These are phyloP conservation scores for Hippocampus comes DNA, from an alignment of 2,113 vertebrate genomes.

Conservation along the genomic window DNA sequence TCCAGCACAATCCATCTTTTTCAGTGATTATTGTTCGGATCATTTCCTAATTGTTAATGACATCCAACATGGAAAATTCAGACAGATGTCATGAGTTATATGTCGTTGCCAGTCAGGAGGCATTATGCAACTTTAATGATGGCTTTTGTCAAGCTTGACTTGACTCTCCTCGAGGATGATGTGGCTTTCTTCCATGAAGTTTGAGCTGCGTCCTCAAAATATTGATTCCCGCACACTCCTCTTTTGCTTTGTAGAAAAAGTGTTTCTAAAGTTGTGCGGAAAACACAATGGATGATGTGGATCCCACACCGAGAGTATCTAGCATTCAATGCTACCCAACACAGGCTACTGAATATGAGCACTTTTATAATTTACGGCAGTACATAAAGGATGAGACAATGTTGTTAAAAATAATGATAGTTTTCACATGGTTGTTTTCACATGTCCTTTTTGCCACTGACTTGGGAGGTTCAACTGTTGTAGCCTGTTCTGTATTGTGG, in stretches of 20 bases:
- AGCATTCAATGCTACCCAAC: conserved; percentile 24
- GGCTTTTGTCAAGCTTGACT: conserved; percentile 55
- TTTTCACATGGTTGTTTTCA: too few relatives aligned
- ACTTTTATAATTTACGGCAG: too few relatives aligned
- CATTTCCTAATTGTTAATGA: conserved; percentile 54
- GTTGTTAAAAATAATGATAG: too few relatives aligned
- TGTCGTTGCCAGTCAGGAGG: conserved; percentile 53
- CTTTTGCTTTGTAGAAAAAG: conserved; percentile 36
- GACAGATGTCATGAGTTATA: conserved; percentile 67
- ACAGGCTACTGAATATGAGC: not conserved
- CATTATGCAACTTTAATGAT: conserved; percentile 68
- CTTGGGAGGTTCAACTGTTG: too few relatives aligned
- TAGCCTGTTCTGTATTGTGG: too few relatives aligned
- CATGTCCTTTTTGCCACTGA: too few relatives aligned
- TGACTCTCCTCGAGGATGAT: conserved; percentile 23
- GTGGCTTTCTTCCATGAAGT: not conserved
- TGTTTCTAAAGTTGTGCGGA: conserved; percentile 29
- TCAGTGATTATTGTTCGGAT: conserved; percentile 40
- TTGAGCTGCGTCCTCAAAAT: conserved; percentile 39
- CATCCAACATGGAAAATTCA: conserved; percentile 53
- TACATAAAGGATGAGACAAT: too few relatives aligned
- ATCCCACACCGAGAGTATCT: conserved; percentile 14
- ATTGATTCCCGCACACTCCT: conserved; percentile 40
- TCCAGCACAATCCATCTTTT: conserved; percentile 50
- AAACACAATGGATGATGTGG: conserved; percentile 26